These are phyloP conservation scores for Agrotis puta DNA, from an alignment of 2,888 invertebrate genomes.

Conservation along the genomic window DNA sequence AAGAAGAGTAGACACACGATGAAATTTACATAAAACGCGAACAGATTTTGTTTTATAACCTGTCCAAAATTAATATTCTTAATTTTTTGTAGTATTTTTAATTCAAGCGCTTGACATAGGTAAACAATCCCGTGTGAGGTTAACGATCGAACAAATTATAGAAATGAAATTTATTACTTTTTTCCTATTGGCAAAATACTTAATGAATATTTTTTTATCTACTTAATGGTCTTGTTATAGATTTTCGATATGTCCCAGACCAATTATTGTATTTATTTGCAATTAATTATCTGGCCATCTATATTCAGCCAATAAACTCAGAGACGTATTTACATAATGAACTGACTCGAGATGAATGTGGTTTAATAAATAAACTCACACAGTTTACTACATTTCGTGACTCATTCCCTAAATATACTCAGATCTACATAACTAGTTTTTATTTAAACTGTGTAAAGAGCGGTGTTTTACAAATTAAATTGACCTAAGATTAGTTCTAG, in stretches of 20 bases:
- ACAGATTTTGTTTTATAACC: too few species aligned
- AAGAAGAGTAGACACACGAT: neutral
- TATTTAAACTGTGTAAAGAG: slow-evolving; percentile 3
- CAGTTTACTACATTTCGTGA: slow-evolving; percentile 11
- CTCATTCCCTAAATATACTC: slow-evolving; percentile 25
- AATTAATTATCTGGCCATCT: slow-evolving; percentile 50
- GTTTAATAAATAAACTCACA: slow-evolving; percentile 26
- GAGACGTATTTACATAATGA: slow-evolving; percentile 48
- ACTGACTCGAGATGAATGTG: slow-evolving; percentile 36
- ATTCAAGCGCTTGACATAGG: neutral
- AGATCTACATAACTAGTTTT: slow-evolving; percentile 32
- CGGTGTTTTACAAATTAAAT: slow-evolving; percentile 1
- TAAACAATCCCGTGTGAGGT: neutral
- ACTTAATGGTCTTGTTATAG: neutral
- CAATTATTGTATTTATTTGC: slow-evolving; percentile 40
- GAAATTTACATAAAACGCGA: neutral
- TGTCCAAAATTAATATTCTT: too few species aligned
- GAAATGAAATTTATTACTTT: neutral
- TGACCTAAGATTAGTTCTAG: slow-evolving; percentile 19
- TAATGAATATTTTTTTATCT: neutral
- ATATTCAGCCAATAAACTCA: slow-evolving; percentile 38
- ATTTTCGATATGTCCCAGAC: slow-evolving; percentile 9
- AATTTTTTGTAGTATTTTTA: neutral
- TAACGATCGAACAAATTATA: neutral
- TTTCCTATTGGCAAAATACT: neutral